A percentile compares a stretch with the other conserved stretches of the same genome.
These are phyloP conservation scores for Conger conger DNA, from an alignment of 2,113 vertebrate genomes.

Conservation along the genomic window DNA sequence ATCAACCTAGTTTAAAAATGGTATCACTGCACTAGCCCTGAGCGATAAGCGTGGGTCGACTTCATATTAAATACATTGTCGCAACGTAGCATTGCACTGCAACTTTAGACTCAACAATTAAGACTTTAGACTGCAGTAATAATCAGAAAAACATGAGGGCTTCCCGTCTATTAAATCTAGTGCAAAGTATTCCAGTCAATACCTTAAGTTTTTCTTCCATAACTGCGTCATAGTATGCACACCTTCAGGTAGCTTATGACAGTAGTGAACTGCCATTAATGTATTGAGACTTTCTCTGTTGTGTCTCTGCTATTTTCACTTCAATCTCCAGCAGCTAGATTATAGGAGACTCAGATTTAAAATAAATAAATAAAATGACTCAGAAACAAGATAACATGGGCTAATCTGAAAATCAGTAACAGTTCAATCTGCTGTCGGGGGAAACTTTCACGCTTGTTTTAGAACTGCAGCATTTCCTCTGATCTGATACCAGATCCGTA, in stretches of 20 bases:
- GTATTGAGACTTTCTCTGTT: too few species aligned
- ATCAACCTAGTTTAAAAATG: neutral
- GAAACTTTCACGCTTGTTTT: neutral
- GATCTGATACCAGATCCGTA: neutral
- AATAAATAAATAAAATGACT: neutral
- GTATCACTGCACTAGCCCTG: too few species aligned
- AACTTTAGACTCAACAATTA: too few species aligned
- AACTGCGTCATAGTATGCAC: neutral
- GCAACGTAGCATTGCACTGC: too few species aligned
- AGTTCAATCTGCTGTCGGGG: neutral
- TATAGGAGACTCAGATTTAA: neutral
- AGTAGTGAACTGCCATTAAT: neutral
- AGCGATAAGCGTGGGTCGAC: too few species aligned
- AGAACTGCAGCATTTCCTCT: neutral
- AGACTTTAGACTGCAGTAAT: too few species aligned
- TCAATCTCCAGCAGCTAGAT: neutral
- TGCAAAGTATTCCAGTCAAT: too few species aligned
- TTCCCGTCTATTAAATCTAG: too few species aligned
- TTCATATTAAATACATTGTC: too few species aligned
- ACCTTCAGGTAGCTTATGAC: neutral
- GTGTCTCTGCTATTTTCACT: neutral
- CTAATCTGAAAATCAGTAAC: neutral
- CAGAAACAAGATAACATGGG: neutral
- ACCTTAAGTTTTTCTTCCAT: neutral
- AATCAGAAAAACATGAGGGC: too few species aligned